Evolutionary conservation across 2,888 invertebrate species (phyloP).

Genomic region (Antheraea assamensis): DNA sequence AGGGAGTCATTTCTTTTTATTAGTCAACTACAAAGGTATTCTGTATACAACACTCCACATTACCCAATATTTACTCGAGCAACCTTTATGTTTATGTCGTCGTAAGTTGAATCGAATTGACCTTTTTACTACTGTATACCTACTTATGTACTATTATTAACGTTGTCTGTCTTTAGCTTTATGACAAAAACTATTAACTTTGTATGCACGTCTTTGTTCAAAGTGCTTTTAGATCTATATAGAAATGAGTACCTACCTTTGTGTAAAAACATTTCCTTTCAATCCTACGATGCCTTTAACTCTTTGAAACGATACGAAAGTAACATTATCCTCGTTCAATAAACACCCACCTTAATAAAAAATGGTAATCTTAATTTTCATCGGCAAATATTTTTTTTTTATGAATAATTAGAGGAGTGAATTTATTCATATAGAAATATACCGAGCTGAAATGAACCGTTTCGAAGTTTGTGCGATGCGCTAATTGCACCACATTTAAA

Average conservation of each 20-base stretch:
- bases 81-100: slow-evolving; percentile 19
- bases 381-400: not conserved
- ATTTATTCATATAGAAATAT: not conserved
- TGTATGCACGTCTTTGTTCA: not conserved
- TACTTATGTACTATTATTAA: slow-evolving; percentile 15
- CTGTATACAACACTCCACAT: slow-evolving; percentile 20
- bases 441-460: not conserved
- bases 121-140: slow-evolving; percentile 1
- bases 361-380: not conserved
- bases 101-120: slow-evolving; percentile 16
- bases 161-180: slow-evolving; percentile 4
- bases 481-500: slow-evolving; percentile 41
- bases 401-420: not conserved
- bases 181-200: not conserved
- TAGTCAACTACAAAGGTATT: slow-evolving; percentile 26
- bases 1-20: slow-evolving; percentile 38
- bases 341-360: not conserved
- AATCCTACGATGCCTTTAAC: not conserved
- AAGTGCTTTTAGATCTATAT: not conserved
- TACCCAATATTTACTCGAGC: slow-evolving; percentile 21
- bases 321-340: not conserved
- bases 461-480: slow-evolving; percentile 20
- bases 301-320: not conserved
- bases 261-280: not conserved
- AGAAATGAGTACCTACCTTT: not conserved